Conservation (phyloP, 2,888 invertebrate genomes). For the Himalopsyche japonica region DNA sequence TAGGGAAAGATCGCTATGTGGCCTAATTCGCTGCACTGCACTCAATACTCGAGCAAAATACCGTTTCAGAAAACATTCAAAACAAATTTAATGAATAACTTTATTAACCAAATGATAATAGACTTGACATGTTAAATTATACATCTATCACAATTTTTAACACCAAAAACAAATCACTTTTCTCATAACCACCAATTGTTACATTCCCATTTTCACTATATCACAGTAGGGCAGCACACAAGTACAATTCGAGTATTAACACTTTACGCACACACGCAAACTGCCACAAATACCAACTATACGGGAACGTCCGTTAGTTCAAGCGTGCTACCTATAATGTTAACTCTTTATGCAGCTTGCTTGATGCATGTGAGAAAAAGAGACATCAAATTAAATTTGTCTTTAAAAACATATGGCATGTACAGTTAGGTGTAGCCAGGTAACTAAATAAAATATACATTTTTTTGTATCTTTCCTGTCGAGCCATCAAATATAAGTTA, state of each 20-base stretch:
- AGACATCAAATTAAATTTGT: constrained; percentile 9
- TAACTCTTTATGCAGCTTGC: constrained; percentile 3
- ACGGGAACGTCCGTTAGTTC: constrained; percentile 33
- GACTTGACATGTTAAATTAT: not conserved
- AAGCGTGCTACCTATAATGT: not conserved
- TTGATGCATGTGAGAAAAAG: not conserved
- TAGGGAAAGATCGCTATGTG: constrained; percentile 66
- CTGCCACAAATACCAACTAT: constrained; percentile 23
- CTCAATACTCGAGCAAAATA: constrained; percentile 29
- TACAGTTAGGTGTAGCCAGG: not conserved
- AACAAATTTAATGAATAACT: constrained; percentile 10
- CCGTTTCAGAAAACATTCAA: constrained; percentile 23
- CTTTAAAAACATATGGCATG: constrained; percentile 23
- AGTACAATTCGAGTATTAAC: constrained; percentile 8
- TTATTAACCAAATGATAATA: constrained; percentile 2
- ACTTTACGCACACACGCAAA: constrained; percentile 23
- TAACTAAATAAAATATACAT: not conserved
- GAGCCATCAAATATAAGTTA: too few relatives aligned
- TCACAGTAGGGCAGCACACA: constrained; percentile 30
- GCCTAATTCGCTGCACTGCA: constrained; percentile 54
- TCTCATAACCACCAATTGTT: constrained; percentile 34
- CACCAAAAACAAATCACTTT: constrained; percentile 31
- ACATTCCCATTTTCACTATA: constrained; percentile 33
- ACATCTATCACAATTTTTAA: constrained; percentile 22
- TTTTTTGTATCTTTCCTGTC: too few relatives aligned